Percentiles rank a stretch among this genome's conserved stretches.
These are phyloP conservation scores for Hippoglossus hippoglossus DNA, from an alignment of 2,797 vertebrate genomes.

Conservation along the genomic window DNA sequence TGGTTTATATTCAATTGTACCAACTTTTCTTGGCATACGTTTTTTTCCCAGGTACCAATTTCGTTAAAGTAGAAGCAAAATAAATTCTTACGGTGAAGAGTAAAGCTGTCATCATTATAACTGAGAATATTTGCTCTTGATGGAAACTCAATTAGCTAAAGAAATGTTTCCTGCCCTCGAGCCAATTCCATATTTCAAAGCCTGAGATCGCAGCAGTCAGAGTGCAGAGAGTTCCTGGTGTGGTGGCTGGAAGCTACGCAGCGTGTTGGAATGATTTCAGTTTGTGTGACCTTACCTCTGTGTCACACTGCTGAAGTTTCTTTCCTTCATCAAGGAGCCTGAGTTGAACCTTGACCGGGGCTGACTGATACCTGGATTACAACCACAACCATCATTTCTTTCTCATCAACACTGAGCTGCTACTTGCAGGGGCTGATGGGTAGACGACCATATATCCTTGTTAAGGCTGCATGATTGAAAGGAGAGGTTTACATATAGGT, in stretches of 20 bases:
- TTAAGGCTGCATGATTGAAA: conserved; percentile 27
- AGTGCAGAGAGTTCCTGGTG: background rate
- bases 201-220: background rate
- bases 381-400: too few species aligned
- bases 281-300: background rate
- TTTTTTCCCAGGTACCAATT: too few species aligned
- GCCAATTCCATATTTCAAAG: conserved; percentile 3
- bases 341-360: conserved; percentile 13
- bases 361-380: conserved; percentile 11
- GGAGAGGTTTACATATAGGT: conserved; percentile 10
- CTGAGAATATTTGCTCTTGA: too few species aligned
- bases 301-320: background rate
- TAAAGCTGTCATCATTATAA: background rate
- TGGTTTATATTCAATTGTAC: too few species aligned
- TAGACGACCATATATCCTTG: conserved; percentile 26
- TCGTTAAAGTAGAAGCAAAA: too few species aligned
- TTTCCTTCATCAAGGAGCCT: background rate
- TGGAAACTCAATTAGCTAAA: background rate
- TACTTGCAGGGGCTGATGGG: too few species aligned
- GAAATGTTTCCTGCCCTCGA: background rate
- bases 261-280: background rate
- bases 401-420: too few species aligned
- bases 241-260: background rate
- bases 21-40: too few species aligned
- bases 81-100: too few species aligned